Evolutionary conservation across 92 coral and sea anemone species (phyloP), one percentile per base, ranked within the genome.

Genomic region (Siderastrea siderea): DNA sequence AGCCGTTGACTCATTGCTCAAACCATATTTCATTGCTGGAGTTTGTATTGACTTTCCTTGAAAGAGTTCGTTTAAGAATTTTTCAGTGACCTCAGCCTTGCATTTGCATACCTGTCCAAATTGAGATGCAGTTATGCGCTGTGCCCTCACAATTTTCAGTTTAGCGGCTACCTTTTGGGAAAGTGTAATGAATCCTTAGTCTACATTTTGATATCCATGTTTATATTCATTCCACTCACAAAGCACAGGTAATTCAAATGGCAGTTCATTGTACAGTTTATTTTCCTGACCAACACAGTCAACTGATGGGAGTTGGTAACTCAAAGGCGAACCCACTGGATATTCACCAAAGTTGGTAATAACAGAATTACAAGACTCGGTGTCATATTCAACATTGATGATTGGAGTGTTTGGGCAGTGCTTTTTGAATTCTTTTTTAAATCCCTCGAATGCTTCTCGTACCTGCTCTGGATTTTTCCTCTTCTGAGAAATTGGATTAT

Each of bases 11-110:
- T 82, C 69, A 16, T 70, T 69, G 78, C 78, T 70, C 69, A 82
- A 82, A 82, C 87, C 78, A 69, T 70, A 71, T 70, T 70, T 83
- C 69, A 83, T 70, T 55, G 87, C 87, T 83, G 78, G 87, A 9
- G 78, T 83, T 70, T 70, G 58, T 43, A 46, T 71, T 68, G 79
- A 51, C 71, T 83, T 71, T 71, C 79, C 87, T 64, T 80, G 60
- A 64, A 80, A 82, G 53, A 82, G 69, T 68, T 82, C 86, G 54
- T 70, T 82, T 52, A 82, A 69, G 70, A 82, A 82, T 71, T 52
- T 70, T 82, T 82, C 78, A 19, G 78, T 71, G 66, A 82, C 79
- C 51, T 77, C 77, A 50, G 78, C 78, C 78, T 73, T 50, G 14
- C 78, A 49, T 73, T 73, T 70, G 78, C 49, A 13, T 49, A 73